Evolutionary conservation across 2,797 vertebrate species (phyloP).

Genomic region (Varecia variegata): DNA sequence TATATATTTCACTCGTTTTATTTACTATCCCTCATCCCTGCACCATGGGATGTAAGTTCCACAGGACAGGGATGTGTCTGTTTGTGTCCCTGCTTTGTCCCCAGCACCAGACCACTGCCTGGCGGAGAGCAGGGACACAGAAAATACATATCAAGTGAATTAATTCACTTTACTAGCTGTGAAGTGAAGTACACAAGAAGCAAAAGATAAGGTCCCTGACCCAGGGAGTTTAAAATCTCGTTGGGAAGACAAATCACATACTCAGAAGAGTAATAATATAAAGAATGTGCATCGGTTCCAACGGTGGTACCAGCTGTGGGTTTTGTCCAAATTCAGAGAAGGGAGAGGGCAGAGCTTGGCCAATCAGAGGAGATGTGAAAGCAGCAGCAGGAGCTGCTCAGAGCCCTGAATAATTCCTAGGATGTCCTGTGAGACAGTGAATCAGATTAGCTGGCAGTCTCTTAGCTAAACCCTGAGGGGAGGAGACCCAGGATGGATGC

Average conservation of each 20-base stretch:
- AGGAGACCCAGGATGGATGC: not conserved
- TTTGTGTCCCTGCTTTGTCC: not conserved
- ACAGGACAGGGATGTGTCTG: not conserved
- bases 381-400: not conserved
- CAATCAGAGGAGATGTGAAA: conserved; percentile 20
- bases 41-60: not conserved
- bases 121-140: accelerated
- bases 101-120: not conserved
- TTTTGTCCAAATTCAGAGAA: not conserved
- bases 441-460: conserved; percentile 18
- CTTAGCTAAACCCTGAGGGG: conserved; percentile 15
- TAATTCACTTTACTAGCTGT: not conserved
- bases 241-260: conserved; percentile 6
- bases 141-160: not conserved
- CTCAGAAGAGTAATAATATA: not conserved
- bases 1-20: not conserved
- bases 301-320: not conserved
- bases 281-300: not conserved
- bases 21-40: not conserved
- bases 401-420: conserved; percentile 52
- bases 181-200: not conserved
- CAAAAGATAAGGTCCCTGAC: not conserved
- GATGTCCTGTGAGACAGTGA: conserved; percentile 31
- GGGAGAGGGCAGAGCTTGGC: not conserved
- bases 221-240: not conserved